Percentiles rank a stretch among this genome's conserved stretches.
phyloP scores from a whole-genome alignment of 2,888 invertebrate genomes.

The Dasypolia templi region DNA sequence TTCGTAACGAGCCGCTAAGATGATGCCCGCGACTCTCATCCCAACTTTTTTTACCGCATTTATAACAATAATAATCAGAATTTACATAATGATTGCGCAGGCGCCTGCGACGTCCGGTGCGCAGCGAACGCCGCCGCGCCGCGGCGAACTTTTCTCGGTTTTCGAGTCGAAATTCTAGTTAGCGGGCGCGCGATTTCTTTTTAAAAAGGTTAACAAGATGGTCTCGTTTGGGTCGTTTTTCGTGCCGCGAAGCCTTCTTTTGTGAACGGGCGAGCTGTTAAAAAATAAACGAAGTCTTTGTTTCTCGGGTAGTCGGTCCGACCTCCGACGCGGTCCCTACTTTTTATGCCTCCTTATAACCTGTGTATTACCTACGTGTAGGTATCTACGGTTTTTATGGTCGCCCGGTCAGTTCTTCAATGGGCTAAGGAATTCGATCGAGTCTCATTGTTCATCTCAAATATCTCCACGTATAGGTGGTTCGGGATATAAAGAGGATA shows the following conservation, averaged over 20 bases:
- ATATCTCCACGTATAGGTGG: conserved; percentile 77
- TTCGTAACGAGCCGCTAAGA: conserved; percentile 78
- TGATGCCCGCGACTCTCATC: conserved; percentile 74
- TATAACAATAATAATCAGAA: conserved; percentile 81
- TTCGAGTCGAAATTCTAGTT: conserved; percentile 90
- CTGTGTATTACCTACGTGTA: conserved; percentile 90
- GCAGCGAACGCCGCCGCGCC: conserved; percentile 77
- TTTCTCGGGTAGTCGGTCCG: conserved; percentile 90
- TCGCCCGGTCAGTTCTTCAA: conserved; percentile 89
- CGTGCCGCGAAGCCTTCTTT: conserved; percentile 88
- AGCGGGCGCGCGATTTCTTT: conserved; percentile 89
- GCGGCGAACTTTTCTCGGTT: conserved; percentile 87
- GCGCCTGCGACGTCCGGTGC: conserved; percentile 85
- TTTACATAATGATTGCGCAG: conserved; percentile 88
- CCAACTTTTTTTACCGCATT: conserved; percentile 77
- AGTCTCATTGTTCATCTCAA: conserved; percentile 86
- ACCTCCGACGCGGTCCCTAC: conserved; percentile 90
- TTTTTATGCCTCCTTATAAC: conserved; percentile 90
- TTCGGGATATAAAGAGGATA: conserved; percentile 76
- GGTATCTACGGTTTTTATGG: conserved; percentile 90
- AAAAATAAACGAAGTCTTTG: conserved; percentile 91
- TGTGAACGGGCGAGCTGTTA: conserved; percentile 90
- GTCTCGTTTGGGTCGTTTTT: conserved; percentile 89
- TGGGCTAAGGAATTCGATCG: conserved; percentile 90
- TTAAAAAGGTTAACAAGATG: conserved; percentile 90